These are phyloP conservation scores for Rhyacichthys aspro DNA, from an alignment of 2,797 vertebrate species.

Conservation along the genomic window DNA sequence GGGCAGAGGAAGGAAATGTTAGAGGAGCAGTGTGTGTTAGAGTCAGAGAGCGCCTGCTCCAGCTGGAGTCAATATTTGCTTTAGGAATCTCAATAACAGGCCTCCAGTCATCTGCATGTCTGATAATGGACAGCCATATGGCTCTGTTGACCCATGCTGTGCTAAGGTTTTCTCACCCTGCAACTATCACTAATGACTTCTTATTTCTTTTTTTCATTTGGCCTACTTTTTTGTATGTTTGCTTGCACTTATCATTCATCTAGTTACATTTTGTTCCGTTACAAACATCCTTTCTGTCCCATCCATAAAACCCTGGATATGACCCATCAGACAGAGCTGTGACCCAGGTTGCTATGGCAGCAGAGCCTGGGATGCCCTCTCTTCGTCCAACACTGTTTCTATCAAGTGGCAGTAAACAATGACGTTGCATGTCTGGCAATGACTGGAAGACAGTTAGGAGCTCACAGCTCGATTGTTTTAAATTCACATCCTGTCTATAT, in stretches of 20 bases:
- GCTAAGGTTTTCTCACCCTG: slow-evolving; percentile 60
- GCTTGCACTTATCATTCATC: slow-evolving; percentile 40
- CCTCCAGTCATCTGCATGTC: slow-evolving; percentile 85
- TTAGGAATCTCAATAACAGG: slow-evolving; percentile 88
- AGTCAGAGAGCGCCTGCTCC: slow-evolving; percentile 74
- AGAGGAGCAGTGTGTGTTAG: slow-evolving; percentile 73
- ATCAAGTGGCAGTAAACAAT: slow-evolving; percentile 66
- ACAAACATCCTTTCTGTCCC: slow-evolving; percentile 42
- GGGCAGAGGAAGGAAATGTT: slow-evolving; percentile 73
- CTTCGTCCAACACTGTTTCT: slow-evolving; percentile 65
- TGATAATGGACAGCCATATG: slow-evolving; percentile 88
- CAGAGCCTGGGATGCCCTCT: slow-evolving; percentile 69
- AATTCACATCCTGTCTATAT: neutral
- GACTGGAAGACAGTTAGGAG: slow-evolving; percentile 30
- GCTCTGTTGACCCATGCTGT: slow-evolving; percentile 86
- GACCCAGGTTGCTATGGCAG: slow-evolving; percentile 81
- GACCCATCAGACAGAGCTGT: slow-evolving; percentile 71
- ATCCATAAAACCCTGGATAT: slow-evolving; percentile 70
- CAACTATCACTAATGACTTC: slow-evolving; percentile 47
- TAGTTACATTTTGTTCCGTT: slow-evolving; percentile 48
- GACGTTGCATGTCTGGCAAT: slow-evolving; percentile 52
- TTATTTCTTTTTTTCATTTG: slow-evolving; percentile 45
- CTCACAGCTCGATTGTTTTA: slow-evolving; percentile 37
- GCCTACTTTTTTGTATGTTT: slow-evolving; percentile 20
- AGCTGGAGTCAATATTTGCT: slow-evolving; percentile 89